These are phyloP conservation scores for Varanus salvator DNA, from an alignment of 2,113 vertebrate species.

Conservation along the genomic window DNA sequence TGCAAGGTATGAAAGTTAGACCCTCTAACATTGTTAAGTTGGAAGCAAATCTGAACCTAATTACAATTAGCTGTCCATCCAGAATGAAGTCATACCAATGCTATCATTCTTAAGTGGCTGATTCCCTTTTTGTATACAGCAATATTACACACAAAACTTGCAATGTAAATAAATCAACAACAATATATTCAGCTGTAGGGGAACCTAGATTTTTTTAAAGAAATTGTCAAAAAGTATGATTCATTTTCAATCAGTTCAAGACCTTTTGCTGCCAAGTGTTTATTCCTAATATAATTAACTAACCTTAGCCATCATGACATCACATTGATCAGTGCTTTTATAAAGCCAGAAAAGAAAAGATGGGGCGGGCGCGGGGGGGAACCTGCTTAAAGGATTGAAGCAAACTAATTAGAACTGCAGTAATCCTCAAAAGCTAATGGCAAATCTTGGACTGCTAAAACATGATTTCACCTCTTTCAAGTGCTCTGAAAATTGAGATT, in stretches of 20 bases:
- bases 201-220: background rate
- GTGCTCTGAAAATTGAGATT: background rate
- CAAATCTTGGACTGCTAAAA: background rate
- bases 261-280: slow-evolving; percentile 2
- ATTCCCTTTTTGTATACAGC: background rate
- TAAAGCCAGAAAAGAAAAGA: background rate
- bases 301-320: slow-evolving; percentile 22
- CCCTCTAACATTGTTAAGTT: too few relatives aligned
- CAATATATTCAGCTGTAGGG: background rate
- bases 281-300: slow-evolving; percentile 27
- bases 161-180: background rate
- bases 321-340: slow-evolving; percentile 11
- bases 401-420: slow-evolving; percentile 11
- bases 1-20: too few relatives aligned
- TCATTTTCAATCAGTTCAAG: slow-evolving; percentile 2
- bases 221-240: background rate
- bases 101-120: background rate
- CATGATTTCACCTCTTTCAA: background rate
- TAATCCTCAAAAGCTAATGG: background rate
- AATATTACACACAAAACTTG: background rate
- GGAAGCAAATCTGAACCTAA: background rate
- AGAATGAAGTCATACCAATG: background rate
- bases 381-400: background rate
- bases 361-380: too few relatives aligned
- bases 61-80: background rate